These are phyloP conservation scores for Pharmacophagus antenor DNA, from an alignment of 2,888 invertebrate genomes.

Conservation along the genomic window DNA sequence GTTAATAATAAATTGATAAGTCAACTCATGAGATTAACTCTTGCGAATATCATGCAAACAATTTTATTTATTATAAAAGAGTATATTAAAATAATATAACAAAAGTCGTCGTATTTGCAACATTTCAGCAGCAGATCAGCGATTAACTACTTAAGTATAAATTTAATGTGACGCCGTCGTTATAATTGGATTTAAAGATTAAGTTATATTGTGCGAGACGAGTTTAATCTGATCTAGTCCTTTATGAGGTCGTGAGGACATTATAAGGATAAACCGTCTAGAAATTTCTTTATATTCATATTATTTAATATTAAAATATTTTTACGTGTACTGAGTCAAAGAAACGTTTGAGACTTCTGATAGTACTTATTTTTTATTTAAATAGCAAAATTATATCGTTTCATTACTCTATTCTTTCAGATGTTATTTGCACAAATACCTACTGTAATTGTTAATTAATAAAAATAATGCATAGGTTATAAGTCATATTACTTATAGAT, in stretches of 20 bases:
- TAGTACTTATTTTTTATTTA: no score
- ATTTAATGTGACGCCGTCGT: conserved; percentile 5
- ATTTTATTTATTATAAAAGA: no score
- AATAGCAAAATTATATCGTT: no score
- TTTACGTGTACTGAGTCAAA: background rate
- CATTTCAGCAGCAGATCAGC: conserved; percentile 8
- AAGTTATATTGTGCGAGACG: conserved; percentile 12
- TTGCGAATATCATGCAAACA: no score
- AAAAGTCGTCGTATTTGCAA: conserved; percentile 5
- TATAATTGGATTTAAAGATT: conserved; percentile 26
- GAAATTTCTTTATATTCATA: background rate
- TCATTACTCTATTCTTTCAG: no score
- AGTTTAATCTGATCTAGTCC: conserved; percentile 14
- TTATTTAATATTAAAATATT: background rate
- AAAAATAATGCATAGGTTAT: no score
- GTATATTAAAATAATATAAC: background rate
- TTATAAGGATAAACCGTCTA: background rate
- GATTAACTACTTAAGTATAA: conserved; percentile 15
- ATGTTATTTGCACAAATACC: no score
- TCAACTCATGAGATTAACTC: no score
- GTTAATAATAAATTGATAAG: no score
- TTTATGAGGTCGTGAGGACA: conserved; percentile 3
- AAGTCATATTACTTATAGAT: no score
- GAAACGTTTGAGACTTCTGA: no score
- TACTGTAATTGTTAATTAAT: no score